Evolutionary conservation across 2,113 vertebrate species (phyloP), one percentile per base, ranked within the genome.

Genomic region (Riparia riparia): DNA sequence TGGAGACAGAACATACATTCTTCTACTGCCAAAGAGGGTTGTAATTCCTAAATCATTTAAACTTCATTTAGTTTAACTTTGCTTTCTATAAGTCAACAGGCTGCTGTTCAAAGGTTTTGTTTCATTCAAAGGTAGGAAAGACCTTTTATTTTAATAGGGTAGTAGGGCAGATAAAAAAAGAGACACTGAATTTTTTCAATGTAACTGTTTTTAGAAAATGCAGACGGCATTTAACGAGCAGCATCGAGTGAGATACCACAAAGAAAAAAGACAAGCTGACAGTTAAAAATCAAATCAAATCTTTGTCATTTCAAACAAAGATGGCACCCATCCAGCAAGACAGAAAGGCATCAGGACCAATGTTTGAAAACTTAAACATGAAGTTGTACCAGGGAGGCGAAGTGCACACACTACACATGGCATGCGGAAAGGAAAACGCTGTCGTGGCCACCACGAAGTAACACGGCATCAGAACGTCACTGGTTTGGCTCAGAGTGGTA

Each of bases 1-100:
- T 65, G 95, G 94, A 98, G 89, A 98, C 68, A 96, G 39, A 96
- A 95, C 82, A 93, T 25, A 92, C 37, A 92, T 86, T 90, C 64
- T 58, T 88, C 83, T 88, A 90, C 51, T 71, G 66, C 44, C 63
- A 93, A 66, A 88, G 20, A 85, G 39, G 15, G 29, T 31, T 70
- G 37, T 34, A 73, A 91, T 13, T 86, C 34, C 8, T n/a, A 54
- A 64, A 81, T 64, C n/a, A 77, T 54, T 82, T 80, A 60, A 61
- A 82, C 39, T 81, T 78, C 15, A 54, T 26, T 66, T 86, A 71
- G 41, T 84, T 87, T 82, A 88, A 77, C 42, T 94, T 79, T 77
- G 66, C 28, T 76, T 31, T 84, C 34, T 81, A 73, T 77, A 56
- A 63, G 12, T 88, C 51, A 88, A 39, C 3, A 93, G n/a, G 32